Evolutionary conservation across 2,888 invertebrate species (phyloP), one percentile per base, ranked within the genome.

Genomic region (Heliconius charithonia): DNA sequence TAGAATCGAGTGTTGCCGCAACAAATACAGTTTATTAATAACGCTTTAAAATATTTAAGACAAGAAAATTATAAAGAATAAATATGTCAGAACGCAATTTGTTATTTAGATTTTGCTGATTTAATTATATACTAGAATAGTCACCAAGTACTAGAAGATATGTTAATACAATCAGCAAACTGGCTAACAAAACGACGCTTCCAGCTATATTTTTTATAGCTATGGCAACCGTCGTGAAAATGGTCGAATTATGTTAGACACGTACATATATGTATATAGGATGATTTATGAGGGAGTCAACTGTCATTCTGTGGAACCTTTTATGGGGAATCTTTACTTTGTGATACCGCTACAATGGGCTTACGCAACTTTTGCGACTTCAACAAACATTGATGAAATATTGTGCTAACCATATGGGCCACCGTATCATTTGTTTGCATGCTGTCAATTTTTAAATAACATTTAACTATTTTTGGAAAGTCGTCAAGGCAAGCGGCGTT

Each of bases 261-360:
- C 85, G 87, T 86, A 10, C 37, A 37, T n/a, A 19, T 56, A 56
- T 45, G 56, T 56, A 56, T 56, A n/a, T 10, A 86, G 83, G 83
- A 90, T 93, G 93, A 93, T 93, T 93, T 92, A 93, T 93, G 91
- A 86, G 85, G 84, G 84, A 86, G 86, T 86, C 85, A 83, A 85
- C 85, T 85, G 88, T 89, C 90, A 89, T 88, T 86, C 87, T 88
- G 88, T 88, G 88, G 85, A 87, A 86, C 91, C 89, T 88, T 89
- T 88, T 91, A 91, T 86, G 89, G 89, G 85, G 86, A 90, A 91
- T 90, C 89, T 88, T 86, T 81, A 83, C 86, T 88, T 87, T 88
- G 86, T 88, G 86, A 87, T 86, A 87, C 84, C 86, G 85, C 84
- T 78, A 81, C 80, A 82, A 81, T 80, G 80, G 70, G n/a, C 75